Evolutionary conservation across 2,888 invertebrate species (phyloP).

Genomic region (Euzophera pinguis): DNA sequence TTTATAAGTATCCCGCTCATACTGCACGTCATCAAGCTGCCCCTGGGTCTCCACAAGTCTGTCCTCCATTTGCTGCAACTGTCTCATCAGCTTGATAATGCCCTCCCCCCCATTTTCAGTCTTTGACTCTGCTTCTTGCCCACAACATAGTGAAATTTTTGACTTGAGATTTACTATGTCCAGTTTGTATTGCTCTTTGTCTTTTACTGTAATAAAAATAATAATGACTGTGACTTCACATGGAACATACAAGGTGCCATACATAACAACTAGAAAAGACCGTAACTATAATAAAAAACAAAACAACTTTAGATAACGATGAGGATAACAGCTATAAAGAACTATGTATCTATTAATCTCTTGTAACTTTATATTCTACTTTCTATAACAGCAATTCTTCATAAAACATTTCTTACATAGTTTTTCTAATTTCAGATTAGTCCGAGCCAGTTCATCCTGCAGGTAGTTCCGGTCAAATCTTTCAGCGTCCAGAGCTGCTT

Average conservation of each 20-base stretch:
- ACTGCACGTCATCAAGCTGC: slow-evolving; percentile 72
- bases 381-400: background rate
- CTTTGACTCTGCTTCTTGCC: slow-evolving; percentile 38
- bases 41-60: slow-evolving; percentile 69
- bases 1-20: slow-evolving; percentile 71
- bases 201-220: slow-evolving; percentile 44
- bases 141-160: slow-evolving; percentile 57
- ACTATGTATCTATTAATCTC: too few relatives aligned
- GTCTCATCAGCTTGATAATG: slow-evolving; percentile 47
- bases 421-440: slow-evolving; percentile 74
- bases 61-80: slow-evolving; percentile 76
- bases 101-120: slow-evolving; percentile 33
- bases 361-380: too few relatives aligned
- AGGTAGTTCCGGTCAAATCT: slow-evolving; percentile 82
- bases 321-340: too few relatives aligned
- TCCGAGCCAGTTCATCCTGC: slow-evolving; percentile 78
- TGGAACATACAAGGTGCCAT: too few relatives aligned
- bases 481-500: slow-evolving; percentile 80
- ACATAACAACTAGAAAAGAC: too few relatives aligned
- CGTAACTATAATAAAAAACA: too few relatives aligned
- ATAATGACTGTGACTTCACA: background rate
- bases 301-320: too few relatives aligned
- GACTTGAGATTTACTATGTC: slow-evolving; percentile 59
- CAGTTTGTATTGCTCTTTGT: slow-evolving; percentile 62
- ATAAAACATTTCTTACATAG: slow-evolving; percentile 56